Conservation (phyloP, 2,113 vertebrate genomes). For the Cynoglossus semilaevis region DNA sequence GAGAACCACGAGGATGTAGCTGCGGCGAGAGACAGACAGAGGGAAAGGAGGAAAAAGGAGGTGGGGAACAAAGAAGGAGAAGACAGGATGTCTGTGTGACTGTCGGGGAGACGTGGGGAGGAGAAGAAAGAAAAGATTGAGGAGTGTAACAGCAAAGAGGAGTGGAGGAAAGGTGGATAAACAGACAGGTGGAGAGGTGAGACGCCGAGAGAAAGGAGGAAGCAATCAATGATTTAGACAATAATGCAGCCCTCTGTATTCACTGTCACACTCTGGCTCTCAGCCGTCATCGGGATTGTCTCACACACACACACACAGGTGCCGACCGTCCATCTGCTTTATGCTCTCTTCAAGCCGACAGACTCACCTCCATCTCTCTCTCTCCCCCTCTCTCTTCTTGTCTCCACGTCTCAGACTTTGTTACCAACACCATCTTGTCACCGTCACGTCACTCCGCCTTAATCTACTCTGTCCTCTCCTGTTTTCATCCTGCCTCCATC, state of each 20-base stretch:
- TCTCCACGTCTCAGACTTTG: constrained; percentile 21
- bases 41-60: constrained; percentile 3
- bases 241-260: constrained; percentile 82
- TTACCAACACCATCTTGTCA: constrained; percentile 30
- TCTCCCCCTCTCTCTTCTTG: constrained; percentile 5
- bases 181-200: constrained; percentile 13
- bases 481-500: neutral
- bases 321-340: constrained; percentile 58
- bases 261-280: constrained; percentile 77
- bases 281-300: constrained; percentile 64
- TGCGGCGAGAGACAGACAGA: neutral
- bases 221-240: constrained; percentile 82
- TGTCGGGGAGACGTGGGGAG: constrained; percentile 53
- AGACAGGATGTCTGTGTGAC: constrained; percentile 39
- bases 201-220: constrained; percentile 40
- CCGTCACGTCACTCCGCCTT: constrained; percentile 23
- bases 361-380: constrained; percentile 26
- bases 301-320: constrained; percentile 48
- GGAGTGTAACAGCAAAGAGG: constrained; percentile 14
- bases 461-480: constrained; percentile 19
- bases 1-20: constrained; percentile 1
- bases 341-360: constrained; percentile 66
- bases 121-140: constrained; percentile 39
- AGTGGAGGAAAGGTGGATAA: constrained; percentile 34
- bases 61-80: constrained; percentile 44